Base-by-base conservation (phyloP, 2,797 vertebrate species). In the Miichthys miiuy region DNA sequence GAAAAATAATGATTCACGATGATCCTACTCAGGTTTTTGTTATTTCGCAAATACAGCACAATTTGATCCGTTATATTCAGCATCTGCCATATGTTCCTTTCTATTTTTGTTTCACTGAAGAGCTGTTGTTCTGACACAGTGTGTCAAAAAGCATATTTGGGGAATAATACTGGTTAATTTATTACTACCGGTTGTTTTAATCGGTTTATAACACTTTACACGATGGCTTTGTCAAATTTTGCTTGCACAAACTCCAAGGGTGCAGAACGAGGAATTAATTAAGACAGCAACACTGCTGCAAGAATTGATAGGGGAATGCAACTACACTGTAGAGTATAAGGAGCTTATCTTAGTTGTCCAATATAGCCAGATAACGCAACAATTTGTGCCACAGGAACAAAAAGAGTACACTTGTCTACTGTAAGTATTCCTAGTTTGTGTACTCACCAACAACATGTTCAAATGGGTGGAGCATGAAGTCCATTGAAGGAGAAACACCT, bases 231-330 rank as follows among this genome's bases (percentile, higher is more conserved):
- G 72, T 74, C 69, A 34, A 61, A 38, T 46, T 62, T 23, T 11
- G 21, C 38, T 38, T 48, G 20, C 57, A 42, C 41, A 75, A 44
- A 72, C 58, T 41, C 47, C 4, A 46, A 65, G n/a, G 67, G 60
- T 55, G 66, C 56, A 58, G 63, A 73, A 60, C 18, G 18, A 54
- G 34, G 56, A 72, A 78, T 76, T 67, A 66, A 75, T 81, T 68
- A 74, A 71, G 58, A 64, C 60, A 20, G 54, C 16, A 61, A 48
- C 48, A 17, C 42, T 71, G 56, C 57, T 71, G 55, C 41, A 62
- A 41, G 16, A 68, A 75, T 60, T 44, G 30, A 72, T 11, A 4
- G 4, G 66, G 41, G 70, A 73, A 50, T n/a, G 57, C 61, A 34
- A 9, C 42, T n/a, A 44, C 27, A 30, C 18, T 48, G 30, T 5